Conservation (phyloP, 1,140 invertebrate genomes). For the Olivierus martensii region DNA sequence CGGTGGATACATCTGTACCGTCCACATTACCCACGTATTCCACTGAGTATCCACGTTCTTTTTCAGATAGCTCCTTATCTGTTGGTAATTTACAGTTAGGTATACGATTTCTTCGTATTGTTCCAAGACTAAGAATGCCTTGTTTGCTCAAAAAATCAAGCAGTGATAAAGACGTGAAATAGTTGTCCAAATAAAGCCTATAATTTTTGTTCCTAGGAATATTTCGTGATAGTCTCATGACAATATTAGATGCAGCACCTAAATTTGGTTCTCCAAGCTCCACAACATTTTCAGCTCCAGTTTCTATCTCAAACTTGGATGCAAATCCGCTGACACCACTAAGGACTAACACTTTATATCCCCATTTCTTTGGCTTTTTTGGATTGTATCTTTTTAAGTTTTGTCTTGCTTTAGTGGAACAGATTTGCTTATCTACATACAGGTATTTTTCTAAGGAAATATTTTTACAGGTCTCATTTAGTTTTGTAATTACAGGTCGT, state of each 20-base stretch:
- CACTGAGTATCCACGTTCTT: constrained; percentile 14
- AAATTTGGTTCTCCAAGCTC: constrained; percentile 15
- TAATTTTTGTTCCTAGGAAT: constrained; percentile 6
- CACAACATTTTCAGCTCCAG: constrained; percentile 21
- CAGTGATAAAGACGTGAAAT: constrained; percentile 16
- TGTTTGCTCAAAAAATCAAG: constrained; percentile 14
- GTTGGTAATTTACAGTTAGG: constrained; percentile 10
- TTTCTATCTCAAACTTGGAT: constrained; percentile 24
- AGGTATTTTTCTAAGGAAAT: background rate
- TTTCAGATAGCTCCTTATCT: constrained; percentile 16
- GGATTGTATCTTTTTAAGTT: no score
- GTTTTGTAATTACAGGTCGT: background rate
- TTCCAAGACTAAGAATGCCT: constrained; percentile 16
- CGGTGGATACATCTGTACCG: constrained; percentile 12
- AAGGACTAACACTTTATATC: constrained; percentile 27
- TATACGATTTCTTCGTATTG: constrained; percentile 14
- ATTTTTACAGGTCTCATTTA: background rate
- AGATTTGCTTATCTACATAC: constrained; percentile 26
- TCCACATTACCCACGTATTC: constrained; percentile 11
- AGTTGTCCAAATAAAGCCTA: constrained; percentile 23
- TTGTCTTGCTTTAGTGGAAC: no score
- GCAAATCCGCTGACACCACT: constrained; percentile 24
- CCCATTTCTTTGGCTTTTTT: constrained; percentile 29
- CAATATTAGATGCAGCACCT: constrained; percentile 16
- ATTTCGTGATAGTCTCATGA: constrained; percentile 17